Percentiles rank a stretch among this genome's conserved stretches.
Evolutionary conservation across 2,113 vertebrate species (phyloP).

Genomic region (Probosciger aterrimus): DNA sequence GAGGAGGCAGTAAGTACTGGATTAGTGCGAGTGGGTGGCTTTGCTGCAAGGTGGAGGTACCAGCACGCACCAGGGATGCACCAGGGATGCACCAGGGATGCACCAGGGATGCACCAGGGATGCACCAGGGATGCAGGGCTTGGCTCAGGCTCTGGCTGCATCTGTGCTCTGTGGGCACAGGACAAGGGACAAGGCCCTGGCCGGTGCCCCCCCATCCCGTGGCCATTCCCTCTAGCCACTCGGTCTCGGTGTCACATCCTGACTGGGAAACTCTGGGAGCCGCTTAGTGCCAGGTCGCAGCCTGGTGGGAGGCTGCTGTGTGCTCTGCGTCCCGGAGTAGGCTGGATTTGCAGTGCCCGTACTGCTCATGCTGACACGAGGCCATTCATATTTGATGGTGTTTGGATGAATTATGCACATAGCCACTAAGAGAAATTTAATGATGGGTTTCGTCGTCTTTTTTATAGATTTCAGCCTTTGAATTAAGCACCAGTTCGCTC

Average conservation of each 20-base stretch:
- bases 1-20: background rate
- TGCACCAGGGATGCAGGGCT: background rate
- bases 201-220: background rate
- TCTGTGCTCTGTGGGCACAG: background rate
- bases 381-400: constrained; percentile 90
- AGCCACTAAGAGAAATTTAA: constrained; percentile 87
- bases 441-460: constrained; percentile 76
- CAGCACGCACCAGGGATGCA: background rate
- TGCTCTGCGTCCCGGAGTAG: background rate
- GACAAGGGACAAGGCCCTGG: background rate
- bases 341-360: background rate
- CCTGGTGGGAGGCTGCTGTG: background rate
- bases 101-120: background rate
- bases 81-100: background rate
- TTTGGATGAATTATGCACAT: constrained; percentile 92
- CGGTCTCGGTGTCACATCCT: background rate
- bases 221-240: background rate
- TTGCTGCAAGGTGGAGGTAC: background rate
- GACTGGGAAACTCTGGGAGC: background rate
- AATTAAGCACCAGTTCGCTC: constrained; percentile 76
- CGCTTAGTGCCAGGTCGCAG: rapidly evolving
- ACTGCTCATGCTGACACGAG: constrained; percentile 15
- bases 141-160: background rate
- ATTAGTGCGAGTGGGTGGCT: background rate
- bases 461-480: constrained; percentile 76